These are phyloP conservation scores for Zelostemma sp. DNA, from an alignment of 1,140 invertebrate genomes.

Conservation along the genomic window DNA sequence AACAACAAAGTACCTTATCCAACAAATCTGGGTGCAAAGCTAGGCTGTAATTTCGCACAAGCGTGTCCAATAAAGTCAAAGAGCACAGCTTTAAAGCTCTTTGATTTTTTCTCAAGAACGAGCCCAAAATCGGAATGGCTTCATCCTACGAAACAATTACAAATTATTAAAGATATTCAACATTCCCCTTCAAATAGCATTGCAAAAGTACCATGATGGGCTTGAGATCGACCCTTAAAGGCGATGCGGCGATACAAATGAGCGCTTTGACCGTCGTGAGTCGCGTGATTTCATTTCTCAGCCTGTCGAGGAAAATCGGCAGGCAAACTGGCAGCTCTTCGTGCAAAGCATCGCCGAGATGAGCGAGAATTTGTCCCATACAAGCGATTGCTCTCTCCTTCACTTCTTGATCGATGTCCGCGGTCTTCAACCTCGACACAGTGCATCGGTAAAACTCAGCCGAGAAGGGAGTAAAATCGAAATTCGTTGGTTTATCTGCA, in stretches of 20 bases:
- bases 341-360: constrained; percentile 85
- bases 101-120: constrained; percentile 97
- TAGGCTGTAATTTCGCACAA: constrained; percentile 87
- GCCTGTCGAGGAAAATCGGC: constrained; percentile 93
- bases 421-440: constrained; percentile 87
- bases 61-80: constrained; percentile 89
- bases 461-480: constrained; percentile 85
- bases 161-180: no score
- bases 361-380: constrained; percentile 95
- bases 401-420: constrained; percentile 98
- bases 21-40: constrained; percentile 79
- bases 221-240: constrained; percentile 86
- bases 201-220: constrained; percentile 79
- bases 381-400: constrained; percentile 98
- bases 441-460: constrained; percentile 88
- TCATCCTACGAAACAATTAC: constrained; percentile 76
- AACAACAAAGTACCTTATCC: constrained; percentile 72
- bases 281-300: constrained; percentile 97
- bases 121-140: constrained; percentile 90
- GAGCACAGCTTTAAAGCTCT: constrained; percentile 94
- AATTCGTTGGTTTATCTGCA: constrained; percentile 72
- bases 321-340: constrained; percentile 86
- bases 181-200: no score
- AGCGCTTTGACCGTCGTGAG: constrained; percentile 96
- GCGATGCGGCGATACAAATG: constrained; percentile 93